Conservation (phyloP, 2,797 vertebrate genomes). For the Alfaro cultratus region DNA sequence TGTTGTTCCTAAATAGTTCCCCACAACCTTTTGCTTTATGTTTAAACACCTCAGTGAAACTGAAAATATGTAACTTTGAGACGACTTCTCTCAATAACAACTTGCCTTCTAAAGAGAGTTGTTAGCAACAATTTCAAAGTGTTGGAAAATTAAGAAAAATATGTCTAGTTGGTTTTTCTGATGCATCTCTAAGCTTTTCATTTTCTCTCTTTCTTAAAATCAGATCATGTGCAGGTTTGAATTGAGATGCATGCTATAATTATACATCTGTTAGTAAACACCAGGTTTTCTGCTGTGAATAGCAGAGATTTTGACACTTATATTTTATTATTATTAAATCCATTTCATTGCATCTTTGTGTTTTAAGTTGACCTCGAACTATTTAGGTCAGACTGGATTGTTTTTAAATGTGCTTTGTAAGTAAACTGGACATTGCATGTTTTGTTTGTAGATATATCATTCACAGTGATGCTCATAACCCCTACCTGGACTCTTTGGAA, state of each 20-base stretch:
- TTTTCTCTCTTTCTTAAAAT: neutral
- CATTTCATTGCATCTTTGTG: neutral
- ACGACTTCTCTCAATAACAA: neutral
- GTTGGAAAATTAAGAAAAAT: neutral
- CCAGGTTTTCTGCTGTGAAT: neutral
- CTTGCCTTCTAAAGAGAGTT: neutral
- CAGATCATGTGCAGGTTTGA: neutral
- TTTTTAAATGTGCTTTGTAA: neutral
- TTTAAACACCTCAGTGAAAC: neutral
- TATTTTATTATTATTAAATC: neutral
- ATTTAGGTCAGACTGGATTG: neutral
- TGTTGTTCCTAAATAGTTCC: neutral
- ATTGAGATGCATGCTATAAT: neutral
- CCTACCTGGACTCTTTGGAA: slow-evolving; percentile 84
- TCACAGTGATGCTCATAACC: slow-evolving; percentile 87
- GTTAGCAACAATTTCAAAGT: neutral
- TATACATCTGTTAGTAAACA: neutral
- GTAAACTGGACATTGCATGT: neutral
- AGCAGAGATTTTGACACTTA: neutral
- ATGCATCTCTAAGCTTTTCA: neutral
- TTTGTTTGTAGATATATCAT: slow-evolving; percentile 81
- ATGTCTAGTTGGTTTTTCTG: neutral
- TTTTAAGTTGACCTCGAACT: neutral
- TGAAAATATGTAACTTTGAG: neutral
- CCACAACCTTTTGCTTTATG: neutral